These are phyloP conservation scores for Pseudomyrmex pallidus DNA, from an alignment of 1,140 invertebrate species.

Conservation along the genomic window DNA sequence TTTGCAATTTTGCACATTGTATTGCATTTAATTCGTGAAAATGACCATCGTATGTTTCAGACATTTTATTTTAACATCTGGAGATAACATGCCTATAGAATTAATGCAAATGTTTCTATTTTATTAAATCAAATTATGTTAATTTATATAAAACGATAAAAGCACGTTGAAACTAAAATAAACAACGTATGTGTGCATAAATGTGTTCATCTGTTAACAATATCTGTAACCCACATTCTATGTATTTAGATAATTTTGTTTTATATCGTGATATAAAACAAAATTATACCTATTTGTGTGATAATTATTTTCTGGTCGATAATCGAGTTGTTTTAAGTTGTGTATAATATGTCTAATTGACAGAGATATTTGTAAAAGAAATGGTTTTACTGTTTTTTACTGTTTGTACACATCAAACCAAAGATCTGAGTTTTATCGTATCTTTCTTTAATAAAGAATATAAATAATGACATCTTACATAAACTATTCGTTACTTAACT, in stretches of 20 bases:
- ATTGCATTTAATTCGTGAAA: no score
- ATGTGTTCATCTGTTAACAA: background rate
- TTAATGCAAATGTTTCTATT: background rate
- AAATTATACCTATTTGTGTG: background rate
- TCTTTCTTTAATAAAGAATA: background rate
- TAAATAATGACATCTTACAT: background rate
- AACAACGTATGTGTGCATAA: background rate
- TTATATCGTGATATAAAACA: constrained; percentile 26
- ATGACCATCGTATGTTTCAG: background rate
- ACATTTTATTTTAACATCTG: background rate
- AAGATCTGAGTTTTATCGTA: background rate
- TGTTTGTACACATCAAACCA: background rate
- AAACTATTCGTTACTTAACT: constrained; percentile 1
- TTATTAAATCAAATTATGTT: constrained; percentile 1
- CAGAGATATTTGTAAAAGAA: background rate
- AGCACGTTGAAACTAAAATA: background rate
- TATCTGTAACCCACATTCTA: constrained; percentile 12
- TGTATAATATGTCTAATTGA: background rate
- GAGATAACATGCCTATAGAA: background rate
- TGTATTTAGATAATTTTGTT: constrained; percentile 37
- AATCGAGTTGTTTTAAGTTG: no score
- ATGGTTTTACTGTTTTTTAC: no score
- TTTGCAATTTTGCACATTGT: background rate
- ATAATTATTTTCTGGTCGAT: background rate
- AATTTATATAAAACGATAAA: constrained; percentile 1